Evolutionary conservation across 1,140 invertebrate species (phyloP).

Genomic region (Lasaia peninsularis): DNA sequence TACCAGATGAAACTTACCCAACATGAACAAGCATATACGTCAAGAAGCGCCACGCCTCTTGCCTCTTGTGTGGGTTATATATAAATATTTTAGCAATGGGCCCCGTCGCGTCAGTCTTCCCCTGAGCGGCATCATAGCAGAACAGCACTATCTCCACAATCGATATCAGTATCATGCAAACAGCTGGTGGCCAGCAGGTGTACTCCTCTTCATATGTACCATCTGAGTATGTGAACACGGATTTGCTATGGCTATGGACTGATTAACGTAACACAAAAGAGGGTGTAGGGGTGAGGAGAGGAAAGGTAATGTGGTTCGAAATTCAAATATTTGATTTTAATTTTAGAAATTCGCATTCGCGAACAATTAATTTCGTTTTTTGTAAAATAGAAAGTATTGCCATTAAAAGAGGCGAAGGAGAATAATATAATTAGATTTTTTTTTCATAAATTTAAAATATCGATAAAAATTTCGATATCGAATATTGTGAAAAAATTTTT

Average conservation of each 20-base stretch:
- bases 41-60: slow-evolving; percentile 94
- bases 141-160: slow-evolving; percentile 85
- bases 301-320: slow-evolving; percentile 1
- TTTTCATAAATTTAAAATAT: background rate
- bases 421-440: no score
- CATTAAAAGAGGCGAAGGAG: background rate
- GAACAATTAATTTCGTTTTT: background rate
- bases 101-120: slow-evolving; percentile 79
- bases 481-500: background rate
- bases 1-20: slow-evolving; percentile 80
- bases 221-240: slow-evolving; percentile 79
- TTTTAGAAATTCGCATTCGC: background rate
- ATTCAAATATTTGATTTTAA: background rate
- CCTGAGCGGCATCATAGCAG: slow-evolving; percentile 80
- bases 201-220: slow-evolving; percentile 91
- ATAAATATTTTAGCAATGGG: slow-evolving; percentile 89
- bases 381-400: background rate
- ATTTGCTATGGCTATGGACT: slow-evolving; percentile 48
- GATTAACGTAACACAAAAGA: slow-evolving; percentile 54
- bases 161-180: slow-evolving; percentile 90
- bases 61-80: slow-evolving; percentile 92
- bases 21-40: slow-evolving; percentile 98
- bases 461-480: background rate
- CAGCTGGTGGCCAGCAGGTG: slow-evolving; percentile 89
- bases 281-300: slow-evolving; percentile 27